A percentile compares a stretch with the other conserved stretches of the same genome.
These are phyloP conservation scores for Florisuga fusca DNA, from an alignment of 2,797 vertebrate genomes.

Conservation along the genomic window DNA sequence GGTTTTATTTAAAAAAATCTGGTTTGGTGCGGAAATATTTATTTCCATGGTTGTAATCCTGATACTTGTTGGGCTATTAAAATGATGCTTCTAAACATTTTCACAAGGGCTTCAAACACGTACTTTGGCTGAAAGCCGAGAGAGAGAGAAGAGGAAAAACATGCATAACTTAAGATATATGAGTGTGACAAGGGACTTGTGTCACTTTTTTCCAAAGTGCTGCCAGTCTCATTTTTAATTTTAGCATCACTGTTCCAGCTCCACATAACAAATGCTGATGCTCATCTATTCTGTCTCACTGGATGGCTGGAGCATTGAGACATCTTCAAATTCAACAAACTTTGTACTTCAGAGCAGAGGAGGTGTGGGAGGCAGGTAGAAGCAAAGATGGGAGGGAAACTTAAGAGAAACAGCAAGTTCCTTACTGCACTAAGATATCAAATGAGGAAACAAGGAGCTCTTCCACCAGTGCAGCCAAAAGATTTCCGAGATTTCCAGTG, in stretches of 20 bases:
- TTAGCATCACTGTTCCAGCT: background rate
- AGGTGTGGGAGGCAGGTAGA: background rate
- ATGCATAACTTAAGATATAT: background rate
- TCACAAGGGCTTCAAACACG: background rate
- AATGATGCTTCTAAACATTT: background rate
- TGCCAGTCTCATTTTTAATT: background rate
- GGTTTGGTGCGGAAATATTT: background rate
- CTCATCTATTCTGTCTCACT: background rate
- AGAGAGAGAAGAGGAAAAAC: background rate
- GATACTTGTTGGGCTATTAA: background rate
- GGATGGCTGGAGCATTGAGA: background rate
- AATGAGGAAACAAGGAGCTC: background rate
- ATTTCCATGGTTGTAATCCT: background rate
- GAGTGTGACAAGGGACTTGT: background rate
- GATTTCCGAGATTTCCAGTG: background rate
- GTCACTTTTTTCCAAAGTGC: background rate
- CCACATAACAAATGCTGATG: background rate
- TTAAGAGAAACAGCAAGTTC: background rate
- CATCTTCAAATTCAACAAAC: background rate
- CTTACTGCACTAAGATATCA: background rate
- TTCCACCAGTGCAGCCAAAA: background rate
- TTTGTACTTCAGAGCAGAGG: accelerated
- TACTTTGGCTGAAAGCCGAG: background rate
- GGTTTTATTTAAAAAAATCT: background rate
- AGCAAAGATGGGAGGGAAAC: background rate